Percentiles rank a stretch among this genome's conserved stretches.
These are phyloP conservation scores for Anthoscopus minutus DNA, from an alignment of 2,113 vertebrate genomes.

Conservation along the genomic window DNA sequence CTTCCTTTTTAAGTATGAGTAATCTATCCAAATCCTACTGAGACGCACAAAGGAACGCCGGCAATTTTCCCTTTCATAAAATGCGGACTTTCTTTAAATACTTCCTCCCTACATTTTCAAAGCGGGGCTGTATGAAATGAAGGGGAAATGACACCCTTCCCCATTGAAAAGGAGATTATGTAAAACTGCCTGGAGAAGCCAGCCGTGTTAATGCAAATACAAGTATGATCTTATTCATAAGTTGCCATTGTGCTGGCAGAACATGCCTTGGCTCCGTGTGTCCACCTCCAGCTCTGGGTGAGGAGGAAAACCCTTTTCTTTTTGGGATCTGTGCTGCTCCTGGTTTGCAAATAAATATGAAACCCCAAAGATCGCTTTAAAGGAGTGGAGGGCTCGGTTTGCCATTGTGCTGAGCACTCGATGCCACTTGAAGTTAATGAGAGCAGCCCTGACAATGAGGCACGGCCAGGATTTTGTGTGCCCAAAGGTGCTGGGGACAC, in stretches of 20 bases:
- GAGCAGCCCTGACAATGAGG: slow-evolving; percentile 20
- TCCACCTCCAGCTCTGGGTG: neutral
- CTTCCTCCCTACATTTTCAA: slow-evolving; percentile 76
- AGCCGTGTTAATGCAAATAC: slow-evolving; percentile 71
- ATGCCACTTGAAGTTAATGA: slow-evolving; percentile 53
- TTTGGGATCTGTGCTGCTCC: fast-evolving
- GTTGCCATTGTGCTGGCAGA: slow-evolving; percentile 46
- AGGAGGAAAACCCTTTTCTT: neutral
- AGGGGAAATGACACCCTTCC: slow-evolving; percentile 76
- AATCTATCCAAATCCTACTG: slow-evolving; percentile 78
- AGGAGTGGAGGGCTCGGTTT: neutral
- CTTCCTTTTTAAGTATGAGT: slow-evolving; percentile 76
- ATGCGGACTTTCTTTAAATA: slow-evolving; percentile 73
- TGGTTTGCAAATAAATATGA: slow-evolving; percentile 30
- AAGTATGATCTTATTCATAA: slow-evolving; percentile 73
- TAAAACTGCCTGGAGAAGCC: slow-evolving; percentile 73
- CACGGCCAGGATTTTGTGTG: neutral
- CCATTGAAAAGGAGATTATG: slow-evolving; percentile 78
- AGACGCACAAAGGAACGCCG: slow-evolving; percentile 68
- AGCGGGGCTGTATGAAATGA: slow-evolving; percentile 72
- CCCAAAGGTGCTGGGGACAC: slow-evolving; percentile 21
- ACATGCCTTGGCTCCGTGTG: slow-evolving; percentile 41
- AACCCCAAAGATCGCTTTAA: slow-evolving; percentile 26
- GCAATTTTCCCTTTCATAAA: slow-evolving; percentile 78
- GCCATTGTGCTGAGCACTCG: slow-evolving; percentile 29